Evolutionary conservation across 2,888 invertebrate species (phyloP).

Genomic region (Hypomecis atomaria): DNA sequence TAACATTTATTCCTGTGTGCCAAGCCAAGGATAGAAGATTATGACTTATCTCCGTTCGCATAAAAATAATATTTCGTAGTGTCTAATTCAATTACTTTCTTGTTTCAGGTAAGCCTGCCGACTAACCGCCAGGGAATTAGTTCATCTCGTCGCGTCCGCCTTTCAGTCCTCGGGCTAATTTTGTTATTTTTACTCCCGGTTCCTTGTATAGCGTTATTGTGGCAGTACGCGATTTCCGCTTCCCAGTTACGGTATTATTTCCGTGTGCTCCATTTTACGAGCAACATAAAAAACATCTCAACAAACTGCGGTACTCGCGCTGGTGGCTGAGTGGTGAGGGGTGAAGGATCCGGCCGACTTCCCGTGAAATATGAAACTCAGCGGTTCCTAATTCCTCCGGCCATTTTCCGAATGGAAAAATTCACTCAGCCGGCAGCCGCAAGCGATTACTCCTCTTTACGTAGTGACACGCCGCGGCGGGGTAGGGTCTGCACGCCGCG

Average conservation of each 20-base stretch:
- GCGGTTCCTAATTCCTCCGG: constrained; percentile 71
- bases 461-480: constrained; percentile 66
- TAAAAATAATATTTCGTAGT: constrained; percentile 12
- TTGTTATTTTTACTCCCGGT: constrained; percentile 55
- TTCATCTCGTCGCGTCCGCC: constrained; percentile 26
- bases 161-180: constrained; percentile 37
- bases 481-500: constrained; percentile 51
- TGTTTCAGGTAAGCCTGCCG: constrained; percentile 46
- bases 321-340: constrained; percentile 43
- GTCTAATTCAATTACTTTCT: constrained; percentile 39
- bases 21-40: too few relatives aligned
- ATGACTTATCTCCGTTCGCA: background rate
- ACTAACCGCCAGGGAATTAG: constrained; percentile 31
- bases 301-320: constrained; percentile 52
- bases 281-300: constrained; percentile 68
- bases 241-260: constrained; percentile 59
- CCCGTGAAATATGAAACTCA: constrained; percentile 71
- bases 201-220: constrained; percentile 57
- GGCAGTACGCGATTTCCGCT: constrained; percentile 61
- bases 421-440: constrained; percentile 73
- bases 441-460: constrained; percentile 77
- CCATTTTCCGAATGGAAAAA: constrained; percentile 78
- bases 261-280: constrained; percentile 68
- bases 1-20: too few relatives aligned
- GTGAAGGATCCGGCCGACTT: constrained; percentile 52